Percentiles rank a stretch among this genome's conserved stretches.
Conservation (phyloP, 2,888 invertebrate genomes). For the Synanthedon formicaeformis region DNA sequence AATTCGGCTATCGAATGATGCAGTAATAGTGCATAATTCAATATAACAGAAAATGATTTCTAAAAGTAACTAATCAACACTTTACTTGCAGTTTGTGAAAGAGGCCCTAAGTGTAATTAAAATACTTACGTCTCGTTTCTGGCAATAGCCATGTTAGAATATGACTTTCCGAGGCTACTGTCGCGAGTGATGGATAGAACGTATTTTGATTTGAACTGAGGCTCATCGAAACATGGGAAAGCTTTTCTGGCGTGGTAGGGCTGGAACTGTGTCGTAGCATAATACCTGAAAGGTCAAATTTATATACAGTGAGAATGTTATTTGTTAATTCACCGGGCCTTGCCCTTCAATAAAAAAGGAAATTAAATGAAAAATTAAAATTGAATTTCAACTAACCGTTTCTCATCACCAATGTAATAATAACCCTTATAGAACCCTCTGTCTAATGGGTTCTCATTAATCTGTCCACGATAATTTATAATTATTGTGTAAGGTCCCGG, state of each 20-base stretch:
- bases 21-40: no score
- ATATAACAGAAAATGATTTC: no score
- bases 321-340: slow-evolving; percentile 61
- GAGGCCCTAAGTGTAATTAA: no score
- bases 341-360: slow-evolving; percentile 76
- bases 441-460: slow-evolving; percentile 47
- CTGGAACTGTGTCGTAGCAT: slow-evolving; percentile 82
- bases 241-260: slow-evolving; percentile 82
- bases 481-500: slow-evolving; percentile 39
- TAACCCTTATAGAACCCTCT: slow-evolving; percentile 60
- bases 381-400: slow-evolving; percentile 24
- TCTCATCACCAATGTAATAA: slow-evolving; percentile 31
- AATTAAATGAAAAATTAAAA: slow-evolving; percentile 8
- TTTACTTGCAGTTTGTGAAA: no score
- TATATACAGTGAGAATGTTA: not conserved
- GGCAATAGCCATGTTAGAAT: slow-evolving; percentile 76
- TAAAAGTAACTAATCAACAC: no score
- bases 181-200: slow-evolving; percentile 75
- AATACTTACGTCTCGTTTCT: slow-evolving; percentile 30
- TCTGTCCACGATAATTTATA: slow-evolving; percentile 35
- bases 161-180: slow-evolving; percentile 51
- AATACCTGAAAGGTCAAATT: slow-evolving; percentile 27
- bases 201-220: slow-evolving; percentile 82
- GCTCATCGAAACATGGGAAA: slow-evolving; percentile 92
- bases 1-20: no score